Evolutionary conservation across 1,140 invertebrate genomes (phyloP), one percentile per base, ranked within the genome.

Genomic region (Heterodera schachtii): DNA sequence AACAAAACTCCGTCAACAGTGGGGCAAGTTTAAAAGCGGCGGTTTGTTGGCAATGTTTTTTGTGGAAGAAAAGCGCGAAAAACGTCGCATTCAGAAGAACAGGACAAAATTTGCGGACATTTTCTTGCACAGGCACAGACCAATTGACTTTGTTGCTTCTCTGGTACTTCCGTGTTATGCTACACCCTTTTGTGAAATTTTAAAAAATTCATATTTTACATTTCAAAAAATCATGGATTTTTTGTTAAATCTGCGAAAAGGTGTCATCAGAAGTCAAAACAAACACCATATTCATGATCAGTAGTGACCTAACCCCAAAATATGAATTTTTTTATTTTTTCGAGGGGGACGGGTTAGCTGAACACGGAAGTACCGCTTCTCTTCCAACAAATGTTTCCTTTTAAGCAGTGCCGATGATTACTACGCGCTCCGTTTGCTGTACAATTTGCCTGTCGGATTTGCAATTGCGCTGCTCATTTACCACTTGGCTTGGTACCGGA

Each of bases 401-500:
- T 84, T 85, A 66, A 84, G 83, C 67, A 69, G 52, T 41, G 47
- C 75, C 64, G 78, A 80, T 47, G 84, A 85, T 31, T 85, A 85
- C 69, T 73, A 66, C 19, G n/a, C 57, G 19, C 13, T 85, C 21
- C 84, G 84, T 13, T 43, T 82, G 13, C 13, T 83, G 41, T 85
- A 84, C 81, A 85, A 85, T 73, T 75, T 85, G 52, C 84, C 84
- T 8, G 80, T 85, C 67, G 84, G 84, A 8, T 66, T 75, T 44
- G 8, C 31, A 7, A 69, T 85, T 19, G 47, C 47, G 60, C n/a
- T 41, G 21, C 69, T 66, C 71, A 41, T 83, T 41, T 86, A 85
- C 74, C 21, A 76, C 11, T 21, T 85, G 41, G 77, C 64, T 75
- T 85, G 83, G 83, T 69, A 82, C 16, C 80, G 85, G 11, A 46